Evolutionary conservation across 1,140 invertebrate species (phyloP).

Genomic region (Drosophila arizonae): DNA sequence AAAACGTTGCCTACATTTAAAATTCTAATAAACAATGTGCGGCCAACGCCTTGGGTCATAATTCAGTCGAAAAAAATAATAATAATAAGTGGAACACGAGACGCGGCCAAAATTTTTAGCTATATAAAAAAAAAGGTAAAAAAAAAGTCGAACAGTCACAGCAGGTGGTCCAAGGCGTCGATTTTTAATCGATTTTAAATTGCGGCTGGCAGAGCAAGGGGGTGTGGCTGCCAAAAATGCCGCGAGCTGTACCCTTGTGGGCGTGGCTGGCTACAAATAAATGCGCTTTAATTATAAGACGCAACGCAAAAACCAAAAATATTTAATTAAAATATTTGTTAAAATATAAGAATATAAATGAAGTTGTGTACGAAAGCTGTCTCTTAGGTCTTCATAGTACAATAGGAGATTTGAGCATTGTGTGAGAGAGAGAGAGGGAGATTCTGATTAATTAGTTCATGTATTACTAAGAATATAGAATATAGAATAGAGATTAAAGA

Average conservation of each 20-base stretch:
- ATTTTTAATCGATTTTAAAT: constrained; percentile 78
- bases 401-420: too few species aligned
- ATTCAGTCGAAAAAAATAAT: constrained; percentile 4
- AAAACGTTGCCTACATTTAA: constrained; percentile 64
- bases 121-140: constrained; percentile 5
- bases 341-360: not conserved
- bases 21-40: constrained; percentile 64
- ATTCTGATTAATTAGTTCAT: too few species aligned
- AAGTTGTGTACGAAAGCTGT: too few species aligned
- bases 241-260: constrained; percentile 13
- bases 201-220: constrained; percentile 22
- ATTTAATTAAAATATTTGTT: not conserved
- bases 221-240: constrained; percentile 33
- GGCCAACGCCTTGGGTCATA: constrained; percentile 58
- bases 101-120: not conserved
- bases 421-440: too few species aligned
- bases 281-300: constrained; percentile 11
- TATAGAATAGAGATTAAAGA: too few species aligned
- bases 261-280: constrained; percentile 15
- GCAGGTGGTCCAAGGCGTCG: constrained; percentile 64
- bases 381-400: too few species aligned
- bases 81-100: constrained; percentile 23
- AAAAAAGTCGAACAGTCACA: constrained; percentile 9
- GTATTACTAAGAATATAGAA: too few species aligned
- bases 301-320: not conserved